Conservation (phyloP, 2,888 invertebrate species). For the Troides helena region DNA sequence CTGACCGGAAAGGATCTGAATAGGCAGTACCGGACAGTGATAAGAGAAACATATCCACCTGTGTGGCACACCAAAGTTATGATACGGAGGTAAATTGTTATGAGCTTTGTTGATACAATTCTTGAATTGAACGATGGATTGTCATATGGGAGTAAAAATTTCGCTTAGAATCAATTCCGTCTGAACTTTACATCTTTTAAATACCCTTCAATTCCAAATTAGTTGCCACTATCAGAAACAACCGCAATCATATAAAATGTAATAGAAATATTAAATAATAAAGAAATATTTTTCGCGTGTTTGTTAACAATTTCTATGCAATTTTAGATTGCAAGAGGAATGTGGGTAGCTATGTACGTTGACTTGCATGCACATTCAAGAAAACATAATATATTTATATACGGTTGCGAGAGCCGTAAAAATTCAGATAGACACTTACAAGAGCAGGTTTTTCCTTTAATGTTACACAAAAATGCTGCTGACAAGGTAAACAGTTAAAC, state of each 20-base stretch:
- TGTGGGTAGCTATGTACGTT: slow-evolving; percentile 95
- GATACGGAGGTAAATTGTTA: slow-evolving; percentile 85
- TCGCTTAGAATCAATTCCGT: background rate
- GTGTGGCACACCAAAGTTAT: slow-evolving; percentile 96
- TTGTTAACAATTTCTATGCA: background rate
- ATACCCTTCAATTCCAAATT: background rate
- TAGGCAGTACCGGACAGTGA: slow-evolving; percentile 95
- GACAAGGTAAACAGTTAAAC: slow-evolving; percentile 83
- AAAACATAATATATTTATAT: slow-evolving; percentile 97
- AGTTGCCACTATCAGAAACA: background rate
- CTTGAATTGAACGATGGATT: background rate
- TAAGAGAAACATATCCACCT: slow-evolving; percentile 94
- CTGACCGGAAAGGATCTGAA: slow-evolving; percentile 96
- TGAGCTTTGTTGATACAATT: background rate
- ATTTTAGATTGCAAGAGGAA: slow-evolving; percentile 89
- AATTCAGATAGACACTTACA: slow-evolving; percentile 88
- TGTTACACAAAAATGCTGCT: slow-evolving; percentile 95
- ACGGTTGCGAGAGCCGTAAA: slow-evolving; percentile 94
- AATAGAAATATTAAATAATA: background rate
- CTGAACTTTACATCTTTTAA: too few species aligned
- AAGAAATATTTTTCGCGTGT: too few species aligned
- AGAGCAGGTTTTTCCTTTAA: slow-evolving; percentile 96
- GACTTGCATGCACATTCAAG: slow-evolving; percentile 97
- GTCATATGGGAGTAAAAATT: background rate
- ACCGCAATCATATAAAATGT: background rate